These are phyloP conservation scores for Drosophila asahinai DNA, from an alignment of 1,140 invertebrate species.

Conservation along the genomic window DNA sequence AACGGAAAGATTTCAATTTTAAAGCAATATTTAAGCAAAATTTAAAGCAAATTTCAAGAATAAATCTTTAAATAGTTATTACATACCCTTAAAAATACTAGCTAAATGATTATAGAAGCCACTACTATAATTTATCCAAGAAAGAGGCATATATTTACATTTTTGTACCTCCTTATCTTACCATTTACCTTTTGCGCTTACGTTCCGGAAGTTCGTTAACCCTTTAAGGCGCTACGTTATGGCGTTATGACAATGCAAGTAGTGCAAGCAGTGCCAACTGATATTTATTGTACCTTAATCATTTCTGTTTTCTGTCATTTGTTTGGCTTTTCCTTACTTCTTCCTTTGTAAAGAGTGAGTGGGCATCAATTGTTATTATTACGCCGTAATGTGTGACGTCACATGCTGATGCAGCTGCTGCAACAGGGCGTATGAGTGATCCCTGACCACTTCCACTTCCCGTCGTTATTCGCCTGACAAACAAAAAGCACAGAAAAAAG, in stretches of 20 bases:
- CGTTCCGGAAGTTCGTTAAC: conserved; percentile 14
- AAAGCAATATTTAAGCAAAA: too few species aligned
- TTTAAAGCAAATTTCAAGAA: too few species aligned
- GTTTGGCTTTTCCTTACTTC: neutral
- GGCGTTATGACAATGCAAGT: neutral
- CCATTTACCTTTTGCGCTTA: neutral
- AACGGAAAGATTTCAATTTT: too few species aligned
- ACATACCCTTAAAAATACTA: too few species aligned
- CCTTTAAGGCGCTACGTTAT: neutral
- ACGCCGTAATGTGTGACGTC: conserved; percentile 19
- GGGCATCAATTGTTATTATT: conserved; percentile 4
- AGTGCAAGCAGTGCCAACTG: neutral
- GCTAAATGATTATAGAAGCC: too few species aligned
- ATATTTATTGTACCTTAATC: neutral
- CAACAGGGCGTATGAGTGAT: conserved; percentile 42
- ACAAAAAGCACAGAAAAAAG: neutral
- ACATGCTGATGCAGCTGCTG: conserved; percentile 23
- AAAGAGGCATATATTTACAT: neutral
- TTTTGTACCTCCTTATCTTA: neutral
- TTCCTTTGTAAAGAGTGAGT: neutral
- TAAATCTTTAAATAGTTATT: too few species aligned
- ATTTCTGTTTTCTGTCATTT: neutral
- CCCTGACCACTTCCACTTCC: conserved; percentile 46
- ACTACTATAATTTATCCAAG: too few species aligned
- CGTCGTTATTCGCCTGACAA: conserved; percentile 18